Conservation (phyloP, 2,113 vertebrate genomes). For the Poecilia latipinna region DNA sequence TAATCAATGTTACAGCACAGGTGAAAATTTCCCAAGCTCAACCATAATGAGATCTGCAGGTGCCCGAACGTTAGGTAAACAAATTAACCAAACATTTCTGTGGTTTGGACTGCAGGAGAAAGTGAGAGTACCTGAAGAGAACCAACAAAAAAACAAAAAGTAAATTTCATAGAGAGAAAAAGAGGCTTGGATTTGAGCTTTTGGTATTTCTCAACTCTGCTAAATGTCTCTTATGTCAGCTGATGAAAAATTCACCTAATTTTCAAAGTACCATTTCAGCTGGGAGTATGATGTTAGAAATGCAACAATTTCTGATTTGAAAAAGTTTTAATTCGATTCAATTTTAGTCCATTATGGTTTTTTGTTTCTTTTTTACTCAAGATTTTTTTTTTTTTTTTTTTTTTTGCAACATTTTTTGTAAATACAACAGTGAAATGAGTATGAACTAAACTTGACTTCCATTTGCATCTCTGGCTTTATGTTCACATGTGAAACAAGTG, state of each 20-base stretch:
- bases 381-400: neutral
- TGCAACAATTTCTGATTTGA: neutral
- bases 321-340: neutral
- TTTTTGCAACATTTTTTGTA: neutral
- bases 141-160: no score
- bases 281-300: neutral
- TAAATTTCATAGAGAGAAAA: no score
- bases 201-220: neutral
- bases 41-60: no score
- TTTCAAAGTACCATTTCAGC: neutral
- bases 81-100: no score
- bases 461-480: neutral
- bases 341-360: no score
- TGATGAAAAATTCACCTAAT: neutral
- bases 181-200: no score
- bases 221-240: neutral
- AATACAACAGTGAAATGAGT: neutral
- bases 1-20: no score
- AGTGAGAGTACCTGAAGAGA: no score
- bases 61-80: no score
- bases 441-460: constrained; percentile 1
- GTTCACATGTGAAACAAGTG: neutral
- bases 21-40: no score
- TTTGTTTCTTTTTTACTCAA: neutral
- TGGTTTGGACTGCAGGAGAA: no score